Evolutionary conservation across 2,888 invertebrate genomes (phyloP), one percentile per base, ranked within the genome.

Genomic region (Acleris sparsana): DNA sequence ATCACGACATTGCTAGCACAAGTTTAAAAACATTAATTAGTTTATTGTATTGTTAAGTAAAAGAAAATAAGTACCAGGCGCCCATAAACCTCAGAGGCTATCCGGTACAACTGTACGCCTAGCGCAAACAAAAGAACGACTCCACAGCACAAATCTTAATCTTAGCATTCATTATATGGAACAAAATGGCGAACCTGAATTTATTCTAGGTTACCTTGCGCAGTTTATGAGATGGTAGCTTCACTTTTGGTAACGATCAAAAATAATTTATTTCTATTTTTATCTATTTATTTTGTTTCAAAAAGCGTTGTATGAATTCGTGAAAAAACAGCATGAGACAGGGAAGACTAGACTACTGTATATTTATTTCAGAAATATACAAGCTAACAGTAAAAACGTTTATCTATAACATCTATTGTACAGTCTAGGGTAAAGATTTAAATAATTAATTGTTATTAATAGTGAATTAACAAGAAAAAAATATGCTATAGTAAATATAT

Each of bases 121-220:
- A 90, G 89, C 87, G 91, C 91, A 86, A 88, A 91, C 90, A 92
- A 92, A 89, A 86, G 89, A 79, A 81, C 86, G 83, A 84, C 82
- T 85, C 80, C 75, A 77, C 84, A 81, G 85, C 83, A 89, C 90
- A 89, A 92, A 90, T 91, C 92, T 92, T 92, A 92, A 92, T 90
- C 89, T 90, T 88, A 86, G 80, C 87, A 85, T 89, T 92, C 90
- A 92, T 92, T 92, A 92, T 82, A 83, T 81, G 76, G 77, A 72
- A 79, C 81, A 83, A 85, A 87, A 91, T 83, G 82, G 87, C 80
- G 87, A 88, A 92, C 91, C 91, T 91, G 90, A 87, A 90, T 91
- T 91, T 90, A 89, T 90, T 88, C 89, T 86, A 85, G 86, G 84
- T 80, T 81, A 83, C 83, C 81, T 78, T 75, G 56, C 82, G 76